These are phyloP conservation scores for Heterotis niloticus DNA, from an alignment of 2,113 vertebrate species.

Conservation along the genomic window DNA sequence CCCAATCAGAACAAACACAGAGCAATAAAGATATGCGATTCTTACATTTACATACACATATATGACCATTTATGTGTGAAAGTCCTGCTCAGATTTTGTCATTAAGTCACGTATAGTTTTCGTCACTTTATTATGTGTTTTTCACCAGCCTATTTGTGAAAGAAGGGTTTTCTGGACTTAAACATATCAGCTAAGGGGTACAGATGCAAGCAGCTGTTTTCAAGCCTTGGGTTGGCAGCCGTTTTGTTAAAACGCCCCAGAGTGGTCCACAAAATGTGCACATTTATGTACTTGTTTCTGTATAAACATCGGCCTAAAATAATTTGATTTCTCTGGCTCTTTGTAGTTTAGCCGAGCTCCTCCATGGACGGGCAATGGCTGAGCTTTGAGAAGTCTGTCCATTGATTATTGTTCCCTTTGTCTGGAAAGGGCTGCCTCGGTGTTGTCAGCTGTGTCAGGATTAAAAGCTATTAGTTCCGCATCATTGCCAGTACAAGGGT, in stretches of 20 bases:
- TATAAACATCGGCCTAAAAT: background rate
- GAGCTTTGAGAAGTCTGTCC: constrained; percentile 56
- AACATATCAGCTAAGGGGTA: background rate
- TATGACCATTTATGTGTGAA: background rate
- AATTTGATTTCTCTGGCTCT: background rate
- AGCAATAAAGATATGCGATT: background rate
- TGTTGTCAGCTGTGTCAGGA: constrained; percentile 69
- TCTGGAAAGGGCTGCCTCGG: constrained; percentile 57
- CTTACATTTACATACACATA: background rate
- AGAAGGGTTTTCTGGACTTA: background rate
- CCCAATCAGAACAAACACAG: background rate
- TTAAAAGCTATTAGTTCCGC: constrained; percentile 75
- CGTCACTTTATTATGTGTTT: too few species aligned
- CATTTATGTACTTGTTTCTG: background rate
- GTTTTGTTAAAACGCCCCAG: too few species aligned
- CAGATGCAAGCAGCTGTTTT: background rate
- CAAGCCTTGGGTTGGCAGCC: background rate
- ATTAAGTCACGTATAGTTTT: background rate
- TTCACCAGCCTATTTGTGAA: background rate
- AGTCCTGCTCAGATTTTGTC: too few species aligned
- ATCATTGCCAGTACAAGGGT: constrained; percentile 69
- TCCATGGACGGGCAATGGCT: background rate
- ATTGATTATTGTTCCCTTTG: constrained; percentile 49
- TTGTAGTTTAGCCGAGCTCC: constrained; percentile 2
- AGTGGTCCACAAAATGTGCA: background rate